Base-by-base conservation (phyloP, 2,797 vertebrate genomes). In the Artibeus jamaicensis region DNA sequence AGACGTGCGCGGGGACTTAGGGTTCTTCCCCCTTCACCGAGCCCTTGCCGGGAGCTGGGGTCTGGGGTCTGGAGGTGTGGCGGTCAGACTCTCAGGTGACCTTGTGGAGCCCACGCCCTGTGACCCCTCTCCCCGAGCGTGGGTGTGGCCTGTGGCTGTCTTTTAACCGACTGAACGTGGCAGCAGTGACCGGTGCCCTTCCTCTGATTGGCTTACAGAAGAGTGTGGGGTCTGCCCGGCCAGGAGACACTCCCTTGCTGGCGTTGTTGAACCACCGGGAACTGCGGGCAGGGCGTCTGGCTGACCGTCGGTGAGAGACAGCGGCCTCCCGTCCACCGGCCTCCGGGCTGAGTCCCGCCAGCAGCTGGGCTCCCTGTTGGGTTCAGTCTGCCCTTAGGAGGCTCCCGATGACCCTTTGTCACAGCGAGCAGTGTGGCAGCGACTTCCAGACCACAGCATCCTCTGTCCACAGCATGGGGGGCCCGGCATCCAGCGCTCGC, bases 321-420 rank as follows among this genome's bases (percentile, higher is more conserved):
- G 14, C 79, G 82, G 50, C 32, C 44, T 70, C 50, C 55, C 6
- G 5, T 26, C 67, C 71, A 9, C 55, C 21, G 12, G 53, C n/a
- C 0, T 2, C 0, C 0, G 37, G 65, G 21, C 7, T 4, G 22
- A 3, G 2, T 0, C 15, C 76, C 18, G 22, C 37, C 77, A 5
- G 1, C 26, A 53, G n/a, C 39, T 18, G 1, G 10, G 7, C 14
- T 48, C 50, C 53, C 42, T 2, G 6, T 24, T n/a, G 44, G 37
- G 48, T 16, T 11, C 15, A n/a, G 0, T 1, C 22, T 16, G 32
- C 0, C 0, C 76, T 59, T 8, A 34, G 5, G 37, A 42, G 67
- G 12, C 15, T 22, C 12, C 46, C 9, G 5, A 1, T 37, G 67
- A 19, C 15, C 7, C 6, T 57, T 32, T 19, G 73, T 79, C 21